Conservation (phyloP, 2,888 invertebrate species). For the Ichneumon xanthorius region DNA sequence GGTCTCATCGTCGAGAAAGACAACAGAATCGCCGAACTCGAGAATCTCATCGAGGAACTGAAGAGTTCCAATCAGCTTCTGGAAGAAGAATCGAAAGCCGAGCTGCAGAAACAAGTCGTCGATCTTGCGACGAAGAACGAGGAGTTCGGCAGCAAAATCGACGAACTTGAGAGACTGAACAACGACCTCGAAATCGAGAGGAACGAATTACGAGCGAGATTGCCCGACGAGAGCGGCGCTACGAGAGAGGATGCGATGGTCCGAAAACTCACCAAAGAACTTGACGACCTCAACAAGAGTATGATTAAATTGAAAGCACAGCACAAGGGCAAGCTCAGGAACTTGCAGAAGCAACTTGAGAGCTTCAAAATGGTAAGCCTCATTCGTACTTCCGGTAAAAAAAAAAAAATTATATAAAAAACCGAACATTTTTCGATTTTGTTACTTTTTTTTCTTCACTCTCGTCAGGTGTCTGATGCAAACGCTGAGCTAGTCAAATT, state of each 20-base stretch:
- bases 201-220: constrained; percentile 71
- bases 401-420: background rate
- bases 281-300: constrained; percentile 91
- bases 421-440: background rate
- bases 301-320: constrained; percentile 91
- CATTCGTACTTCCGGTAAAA: constrained; percentile 1
- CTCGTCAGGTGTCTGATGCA: constrained; percentile 88
- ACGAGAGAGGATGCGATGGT: constrained; percentile 81
- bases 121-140: constrained; percentile 78
- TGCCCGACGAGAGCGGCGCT: constrained; percentile 71
- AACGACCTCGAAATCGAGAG: constrained; percentile 77
- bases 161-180: constrained; percentile 77
- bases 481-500: constrained; percentile 89
- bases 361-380: constrained; percentile 82
- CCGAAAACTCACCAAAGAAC: constrained; percentile 88
- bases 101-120: constrained; percentile 76
- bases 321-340: constrained; percentile 90
- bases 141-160: constrained; percentile 76
- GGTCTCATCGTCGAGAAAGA: constrained; percentile 78
- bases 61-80: constrained; percentile 79
- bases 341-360: constrained; percentile 89
- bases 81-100: constrained; percentile 78
- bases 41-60: constrained; percentile 81
- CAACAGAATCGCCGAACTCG: constrained; percentile 85
- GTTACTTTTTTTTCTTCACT: constrained; percentile 81